A percentile compares a stretch with the other conserved stretches of the same genome.
Conservation (phyloP, 2,888 invertebrate genomes). For the Synergus laeviventris region DNA sequence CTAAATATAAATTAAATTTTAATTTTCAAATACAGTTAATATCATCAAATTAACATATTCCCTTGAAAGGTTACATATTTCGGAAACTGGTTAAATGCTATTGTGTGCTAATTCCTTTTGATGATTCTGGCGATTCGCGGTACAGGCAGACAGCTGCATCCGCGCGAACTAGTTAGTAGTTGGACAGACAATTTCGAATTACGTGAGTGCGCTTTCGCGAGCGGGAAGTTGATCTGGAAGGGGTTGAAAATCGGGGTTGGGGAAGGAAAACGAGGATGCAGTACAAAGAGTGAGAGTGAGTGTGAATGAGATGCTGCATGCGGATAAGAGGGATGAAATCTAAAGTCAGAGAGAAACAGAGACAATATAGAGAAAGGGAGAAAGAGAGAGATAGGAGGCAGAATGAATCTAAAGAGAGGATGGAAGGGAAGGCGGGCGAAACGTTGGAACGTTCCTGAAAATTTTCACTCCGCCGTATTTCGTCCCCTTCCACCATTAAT, state of each 20-base stretch:
- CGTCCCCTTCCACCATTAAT: constrained; percentile 54
- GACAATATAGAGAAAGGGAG: constrained; percentile 33
- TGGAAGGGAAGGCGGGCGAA: constrained; percentile 27
- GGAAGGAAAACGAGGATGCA: constrained; percentile 21
- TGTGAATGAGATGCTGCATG: constrained; percentile 34
- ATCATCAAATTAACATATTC: background rate
- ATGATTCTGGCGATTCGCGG: constrained; percentile 58
- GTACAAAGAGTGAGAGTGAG: constrained; percentile 15
- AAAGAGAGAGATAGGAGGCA: constrained; percentile 40
- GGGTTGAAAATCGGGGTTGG: constrained; percentile 28
- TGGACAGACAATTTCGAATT: constrained; percentile 69
- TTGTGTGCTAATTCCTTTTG: constrained; percentile 62
- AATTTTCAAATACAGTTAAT: background rate
- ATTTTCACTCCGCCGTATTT: constrained; percentile 41
- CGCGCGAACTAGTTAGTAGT: constrained; percentile 67
- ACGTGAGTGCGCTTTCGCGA: constrained; percentile 54
- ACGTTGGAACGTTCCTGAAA: constrained; percentile 47
- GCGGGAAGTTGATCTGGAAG: constrained; percentile 34
- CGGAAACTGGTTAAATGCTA: constrained; percentile 16
- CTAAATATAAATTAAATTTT: background rate
- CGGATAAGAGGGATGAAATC: constrained; percentile 21
- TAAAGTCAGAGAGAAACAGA: background rate
- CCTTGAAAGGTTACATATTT: background rate
- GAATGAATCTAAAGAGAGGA: constrained; percentile 37
- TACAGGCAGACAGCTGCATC: constrained; percentile 52